Conservation (phyloP, 2,888 invertebrate species). For the Pollenia labialis region DNA sequence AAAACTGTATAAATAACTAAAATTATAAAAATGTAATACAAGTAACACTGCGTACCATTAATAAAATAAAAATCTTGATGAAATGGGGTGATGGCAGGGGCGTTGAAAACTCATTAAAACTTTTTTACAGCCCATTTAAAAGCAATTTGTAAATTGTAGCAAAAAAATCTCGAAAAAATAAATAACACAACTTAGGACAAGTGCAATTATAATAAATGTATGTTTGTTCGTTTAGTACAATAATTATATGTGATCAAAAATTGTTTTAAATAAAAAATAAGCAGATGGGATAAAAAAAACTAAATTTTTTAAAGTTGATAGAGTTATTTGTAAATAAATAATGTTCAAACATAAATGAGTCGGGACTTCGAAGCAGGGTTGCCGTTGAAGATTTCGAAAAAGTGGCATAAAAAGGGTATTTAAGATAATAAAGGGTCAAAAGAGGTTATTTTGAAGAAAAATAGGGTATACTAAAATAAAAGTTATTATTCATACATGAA, state of each 20-base stretch:
- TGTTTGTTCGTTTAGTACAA: background rate
- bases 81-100: conserved; percentile 71
- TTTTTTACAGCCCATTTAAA: conserved; percentile 84
- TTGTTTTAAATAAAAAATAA: background rate
- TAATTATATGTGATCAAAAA: conserved; percentile 10
- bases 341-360: too few species aligned
- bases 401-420: too few species aligned
- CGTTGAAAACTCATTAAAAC: conserved; percentile 84
- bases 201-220: conserved; percentile 42
- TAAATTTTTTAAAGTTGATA: too few species aligned
- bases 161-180: conserved; percentile 27
- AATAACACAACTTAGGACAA: conserved; percentile 54
- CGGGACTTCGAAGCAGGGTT: too few species aligned
- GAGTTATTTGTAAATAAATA: too few species aligned
- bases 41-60: conserved; percentile 67
- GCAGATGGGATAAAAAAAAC: too few species aligned
- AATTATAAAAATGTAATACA: conserved; percentile 60
- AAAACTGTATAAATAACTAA: conserved; percentile 32
- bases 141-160: conserved; percentile 83
- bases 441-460: too few species aligned
- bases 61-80: conserved; percentile 61
- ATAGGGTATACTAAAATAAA: too few species aligned
- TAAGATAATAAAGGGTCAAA: too few species aligned
- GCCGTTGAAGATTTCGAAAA: too few species aligned
- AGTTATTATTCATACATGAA: too few species aligned